Evolutionary conservation across 2,113 vertebrate species (phyloP), one percentile per base, ranked within the genome.

Genomic region (Stegastes partitus): DNA sequence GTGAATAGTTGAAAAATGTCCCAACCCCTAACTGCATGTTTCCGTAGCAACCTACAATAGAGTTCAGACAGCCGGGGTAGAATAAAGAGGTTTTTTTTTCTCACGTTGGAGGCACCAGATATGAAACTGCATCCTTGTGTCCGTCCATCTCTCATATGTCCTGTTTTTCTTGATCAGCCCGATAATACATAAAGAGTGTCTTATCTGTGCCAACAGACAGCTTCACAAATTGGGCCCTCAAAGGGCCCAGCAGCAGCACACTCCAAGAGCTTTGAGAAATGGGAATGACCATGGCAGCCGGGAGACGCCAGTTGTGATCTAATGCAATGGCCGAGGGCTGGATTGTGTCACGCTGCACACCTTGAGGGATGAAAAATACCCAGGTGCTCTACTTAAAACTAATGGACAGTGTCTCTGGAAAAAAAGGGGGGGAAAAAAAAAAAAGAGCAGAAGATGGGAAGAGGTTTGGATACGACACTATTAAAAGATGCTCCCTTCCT

Each of bases 181-280:
- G 94, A 94, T 94, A 94, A 94, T 87, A 93, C 84, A 90, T 90
- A 76, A 81, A 82, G 79, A 78, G 84, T 69, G 77, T 91, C 94
- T 95, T 94, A 95, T 95, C 94, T 93, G 83, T 64, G 65, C 74
- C 88, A 82, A 92, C 90, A 94, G 93, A 93, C 93, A 90, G 94
- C 90, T 92, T 92, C 93, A 93, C 93, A 94, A 94, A 94, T 93
- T 90, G 89, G 83, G 45, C 68, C 83, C 89, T 91, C 91, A 88
- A 83, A 87, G 77, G 84, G 83, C 86, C 87, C 92, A 68, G 87
- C 87, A 47, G 31, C 31, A 74, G 91, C 89, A 75, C 80, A 85
- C 84, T 78, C 70, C 63, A 31, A 80, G 77, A 81, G 82, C 85
- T 82, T 84, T 94, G 94, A 95, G 92, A 93, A 94, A 94, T 94